Percentiles rank a stretch among this genome's conserved stretches.
Conservation (phyloP, 2,113 vertebrate genomes). For the Aegithalos caudatus region DNA sequence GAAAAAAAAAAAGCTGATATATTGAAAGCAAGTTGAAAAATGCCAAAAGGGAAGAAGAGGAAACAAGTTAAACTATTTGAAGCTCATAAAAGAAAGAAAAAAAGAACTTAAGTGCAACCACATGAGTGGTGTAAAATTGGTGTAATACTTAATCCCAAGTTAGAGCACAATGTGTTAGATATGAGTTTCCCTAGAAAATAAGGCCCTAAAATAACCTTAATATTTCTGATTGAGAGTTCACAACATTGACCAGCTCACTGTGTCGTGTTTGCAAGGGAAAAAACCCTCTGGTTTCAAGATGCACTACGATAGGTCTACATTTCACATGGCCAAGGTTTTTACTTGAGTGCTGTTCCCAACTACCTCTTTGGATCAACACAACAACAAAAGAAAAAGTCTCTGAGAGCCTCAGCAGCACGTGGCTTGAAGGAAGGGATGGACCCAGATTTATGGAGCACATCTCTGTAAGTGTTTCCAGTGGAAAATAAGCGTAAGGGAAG, state of each 20-base stretch:
- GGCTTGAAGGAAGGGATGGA: background rate
- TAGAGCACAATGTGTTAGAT: background rate
- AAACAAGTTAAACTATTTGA: background rate
- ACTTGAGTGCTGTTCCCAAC: background rate
- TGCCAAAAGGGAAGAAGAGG: background rate
- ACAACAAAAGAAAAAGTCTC: too few species aligned
- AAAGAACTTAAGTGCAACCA: background rate
- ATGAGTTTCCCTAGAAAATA: background rate
- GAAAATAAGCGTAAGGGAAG: background rate
- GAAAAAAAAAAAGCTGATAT: background rate
- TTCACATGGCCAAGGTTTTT: background rate
- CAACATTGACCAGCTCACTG: background rate
- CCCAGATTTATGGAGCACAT: background rate
- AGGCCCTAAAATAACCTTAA: background rate
- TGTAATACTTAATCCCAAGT: background rate
- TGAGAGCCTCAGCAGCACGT: background rate
- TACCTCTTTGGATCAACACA: background rate
- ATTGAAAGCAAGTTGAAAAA: background rate
- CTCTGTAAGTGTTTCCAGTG: background rate
- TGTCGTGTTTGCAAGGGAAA: background rate
- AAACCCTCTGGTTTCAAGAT: background rate
- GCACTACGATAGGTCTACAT: background rate
- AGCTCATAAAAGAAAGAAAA: background rate
- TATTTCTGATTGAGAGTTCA: background rate
- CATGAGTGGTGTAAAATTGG: background rate